Base-by-base conservation (phyloP, 2,888 invertebrate genomes). In the Cheilosia variabilis region DNA sequence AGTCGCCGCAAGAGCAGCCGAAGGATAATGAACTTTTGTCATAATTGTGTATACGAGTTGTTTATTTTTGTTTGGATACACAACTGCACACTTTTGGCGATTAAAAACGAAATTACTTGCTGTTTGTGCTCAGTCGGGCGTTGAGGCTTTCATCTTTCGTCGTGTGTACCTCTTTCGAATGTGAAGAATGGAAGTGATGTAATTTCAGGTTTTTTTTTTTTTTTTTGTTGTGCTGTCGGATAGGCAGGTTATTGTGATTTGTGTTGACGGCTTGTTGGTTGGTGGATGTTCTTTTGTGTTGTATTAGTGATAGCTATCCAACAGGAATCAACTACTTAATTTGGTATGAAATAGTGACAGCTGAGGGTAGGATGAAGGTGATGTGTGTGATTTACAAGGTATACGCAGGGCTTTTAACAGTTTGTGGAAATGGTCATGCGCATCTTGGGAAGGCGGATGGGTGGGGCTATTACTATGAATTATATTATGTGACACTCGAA, bases 21-120 rank as follows among this genome's bases (percentile, higher is more conserved):
- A 71, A 82, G 77, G 77, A 82, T 82, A 77, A 82, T 77, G 71
- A 82, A 82, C 77, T 77, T 82, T 77, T 77, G 57, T 81, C 45
- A 63, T 63, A 55, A 58, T 68, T 80, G 63, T 57, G 13, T 66
- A 41, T 55, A 65, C 34, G 34, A 43, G 22, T 69, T 69, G 45
- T 69, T 69, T 69, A 22, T 63, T 62, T 80, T 57, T 80, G 37
- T 52, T 65, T 75, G 57, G 50, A 5, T 65, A 50, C 34, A 50
- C 34, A 15, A 4, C 50, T 37, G 37, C 13, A 57, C 57, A 57
- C 45, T 69, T 57, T 41, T 31, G 57, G 45, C 43, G 27, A 57
- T 69, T 45, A 57, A 69, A 45, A 15, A 34, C 19, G 45, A 24
- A 57, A 37, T 17, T 37, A 7, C 13, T 53, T 66, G 55, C 55